Conservation (phyloP, 2,113 vertebrate genomes). For the Corythaeola cristata region DNA sequence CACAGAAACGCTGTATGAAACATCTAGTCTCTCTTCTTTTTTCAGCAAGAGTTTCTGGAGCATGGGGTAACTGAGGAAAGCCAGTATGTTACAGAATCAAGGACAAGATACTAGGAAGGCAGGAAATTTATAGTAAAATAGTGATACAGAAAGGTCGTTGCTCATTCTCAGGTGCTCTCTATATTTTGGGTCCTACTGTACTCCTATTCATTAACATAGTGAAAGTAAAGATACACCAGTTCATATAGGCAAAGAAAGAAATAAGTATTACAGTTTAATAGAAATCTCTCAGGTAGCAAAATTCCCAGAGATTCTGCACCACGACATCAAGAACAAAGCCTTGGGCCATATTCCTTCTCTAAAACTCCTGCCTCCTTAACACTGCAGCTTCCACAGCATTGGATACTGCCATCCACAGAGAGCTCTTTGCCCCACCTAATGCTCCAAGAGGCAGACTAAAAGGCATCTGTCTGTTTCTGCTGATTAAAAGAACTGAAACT, state of each 20-base stretch:
- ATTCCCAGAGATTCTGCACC: neutral
- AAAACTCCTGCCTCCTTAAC: rapidly evolving
- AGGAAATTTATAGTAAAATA: neutral
- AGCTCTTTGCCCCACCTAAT: neutral
- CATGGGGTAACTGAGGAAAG: neutral
- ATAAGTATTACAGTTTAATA: neutral
- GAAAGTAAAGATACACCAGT: neutral
- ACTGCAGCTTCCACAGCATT: rapidly evolving
- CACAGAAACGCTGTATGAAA: neutral
- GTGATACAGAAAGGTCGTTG: neutral
- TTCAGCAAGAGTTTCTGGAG: neutral
- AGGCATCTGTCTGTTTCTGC: neutral
- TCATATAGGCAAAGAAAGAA: neutral
- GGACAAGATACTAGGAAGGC: neutral
- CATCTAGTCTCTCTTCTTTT: neutral
- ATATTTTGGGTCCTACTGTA: neutral
- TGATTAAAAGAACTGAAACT: neutral
- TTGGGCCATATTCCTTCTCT: neutral
- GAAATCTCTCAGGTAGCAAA: neutral
- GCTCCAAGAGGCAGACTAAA: neutral
- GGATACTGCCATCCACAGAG: neutral
- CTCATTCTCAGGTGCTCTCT: neutral
- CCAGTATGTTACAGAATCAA: neutral
- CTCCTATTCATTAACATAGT: neutral
- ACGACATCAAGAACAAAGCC: neutral